These are phyloP conservation scores for Sesia bembeciformis DNA, from an alignment of 2,888 invertebrate genomes.

Conservation along the genomic window DNA sequence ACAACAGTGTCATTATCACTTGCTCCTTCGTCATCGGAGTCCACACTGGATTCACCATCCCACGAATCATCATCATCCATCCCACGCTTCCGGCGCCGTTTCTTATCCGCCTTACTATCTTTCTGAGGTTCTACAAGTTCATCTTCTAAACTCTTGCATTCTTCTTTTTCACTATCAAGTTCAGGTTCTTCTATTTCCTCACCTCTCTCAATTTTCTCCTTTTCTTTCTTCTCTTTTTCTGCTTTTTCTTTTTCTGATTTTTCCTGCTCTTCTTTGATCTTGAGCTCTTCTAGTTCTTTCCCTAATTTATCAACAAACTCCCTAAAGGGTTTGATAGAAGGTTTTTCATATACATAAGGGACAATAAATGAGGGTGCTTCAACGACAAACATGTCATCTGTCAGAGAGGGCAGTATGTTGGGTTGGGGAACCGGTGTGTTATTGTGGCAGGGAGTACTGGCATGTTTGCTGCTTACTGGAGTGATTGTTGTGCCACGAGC, in stretches of 20 bases:
- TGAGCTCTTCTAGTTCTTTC: conserved; percentile 73
- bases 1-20: conserved; percentile 66
- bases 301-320: conserved; percentile 81
- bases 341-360: conserved; percentile 94
- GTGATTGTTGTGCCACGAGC: conserved; percentile 72
- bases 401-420: conserved; percentile 83
- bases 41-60: conserved; percentile 73
- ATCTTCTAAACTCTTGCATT: conserved; percentile 12
- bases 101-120: conserved; percentile 47
- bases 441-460: conserved; percentile 14
- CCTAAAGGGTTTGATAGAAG: conserved; percentile 85
- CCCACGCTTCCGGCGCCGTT: conserved; percentile 36
- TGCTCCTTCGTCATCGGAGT: conserved; percentile 65
- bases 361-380: conserved; percentile 95
- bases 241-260: conserved; percentile 38
- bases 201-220: conserved; percentile 55
- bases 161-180: conserved; percentile 1
- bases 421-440: conserved; percentile 34
- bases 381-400: conserved; percentile 94
- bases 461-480: conserved; percentile 47
- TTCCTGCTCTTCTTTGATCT: conserved; percentile 51
- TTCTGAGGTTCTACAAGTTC: conserved; percentile 12
- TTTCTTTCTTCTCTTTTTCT: conserved; percentile 52
- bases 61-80: conserved; percentile 76
- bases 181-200: conserved; percentile 19